phyloP scores from a whole-genome alignment of 2,113 vertebrate genomes.

The Chloropsis hardwickii region DNA sequence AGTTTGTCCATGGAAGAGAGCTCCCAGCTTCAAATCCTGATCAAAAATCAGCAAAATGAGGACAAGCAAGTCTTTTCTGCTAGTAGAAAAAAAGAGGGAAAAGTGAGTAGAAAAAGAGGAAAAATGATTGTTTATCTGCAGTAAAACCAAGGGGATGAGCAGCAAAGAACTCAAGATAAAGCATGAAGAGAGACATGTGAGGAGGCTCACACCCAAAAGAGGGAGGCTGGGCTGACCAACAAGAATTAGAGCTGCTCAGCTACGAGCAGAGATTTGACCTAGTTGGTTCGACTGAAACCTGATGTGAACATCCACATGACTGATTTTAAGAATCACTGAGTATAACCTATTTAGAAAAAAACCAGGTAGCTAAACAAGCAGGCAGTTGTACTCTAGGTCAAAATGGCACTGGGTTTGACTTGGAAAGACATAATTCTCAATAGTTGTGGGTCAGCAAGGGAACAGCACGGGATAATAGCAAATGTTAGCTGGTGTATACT shows the following conservation, averaged over 20 bases:
- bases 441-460: not conserved
- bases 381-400: not conserved
- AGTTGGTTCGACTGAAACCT: conserved; percentile 23
- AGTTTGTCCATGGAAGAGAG: not conserved
- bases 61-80: not conserved
- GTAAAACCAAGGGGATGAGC: not conserved
- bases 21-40: not conserved
- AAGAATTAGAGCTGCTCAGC: not conserved
- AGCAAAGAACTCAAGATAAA: not conserved
- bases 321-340: conserved; percentile 35
- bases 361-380: not conserved
- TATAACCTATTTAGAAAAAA: not conserved
- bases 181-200: not conserved
- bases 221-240: not conserved
- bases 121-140: not conserved
- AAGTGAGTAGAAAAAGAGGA: not conserved
- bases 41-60: not conserved
- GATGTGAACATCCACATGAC: conserved; percentile 34
- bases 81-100: not conserved
- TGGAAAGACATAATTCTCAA: not conserved
- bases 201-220: not conserved
- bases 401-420: not conserved
- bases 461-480: not conserved
- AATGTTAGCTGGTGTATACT: not conserved
- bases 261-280: conserved; percentile 14